Evolutionary conservation across 2,113 vertebrate genomes (phyloP).

Genomic region (Sisor rabdophorus): DNA sequence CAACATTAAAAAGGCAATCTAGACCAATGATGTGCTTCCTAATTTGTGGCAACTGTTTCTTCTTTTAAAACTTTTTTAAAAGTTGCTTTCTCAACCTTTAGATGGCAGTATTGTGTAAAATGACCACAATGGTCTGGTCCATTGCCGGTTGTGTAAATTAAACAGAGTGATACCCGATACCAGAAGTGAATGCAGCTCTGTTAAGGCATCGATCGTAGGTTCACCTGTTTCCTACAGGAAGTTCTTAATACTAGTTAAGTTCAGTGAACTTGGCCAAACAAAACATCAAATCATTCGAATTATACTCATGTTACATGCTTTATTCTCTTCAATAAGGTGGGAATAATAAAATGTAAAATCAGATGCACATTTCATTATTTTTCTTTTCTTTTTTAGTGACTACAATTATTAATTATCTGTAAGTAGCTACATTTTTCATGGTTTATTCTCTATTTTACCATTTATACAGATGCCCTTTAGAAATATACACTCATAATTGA

Average conservation of each 20-base stretch:
- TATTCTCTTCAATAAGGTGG: conserved; percentile 28
- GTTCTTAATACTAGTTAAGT: conserved; percentile 60
- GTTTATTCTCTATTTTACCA: background rate
- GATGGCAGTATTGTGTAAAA: conserved; percentile 60
- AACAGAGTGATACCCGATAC: conserved; percentile 52
- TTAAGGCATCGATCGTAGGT: conserved; percentile 46
- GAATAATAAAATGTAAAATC: conserved; percentile 26
- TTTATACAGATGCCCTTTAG: background rate
- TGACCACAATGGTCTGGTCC: conserved; percentile 27
- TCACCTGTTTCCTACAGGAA: conserved; percentile 57
- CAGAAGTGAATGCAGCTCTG: conserved; percentile 49
- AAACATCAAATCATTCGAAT: conserved; percentile 55
- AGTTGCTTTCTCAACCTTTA: conserved; percentile 48
- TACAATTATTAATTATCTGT: background rate
- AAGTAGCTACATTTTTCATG: background rate
- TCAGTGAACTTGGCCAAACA: conserved; percentile 63
- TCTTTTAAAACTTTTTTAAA: background rate
- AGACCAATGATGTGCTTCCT: no score
- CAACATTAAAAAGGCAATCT: no score
- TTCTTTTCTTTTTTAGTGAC: background rate
- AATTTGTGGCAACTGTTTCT: no score
- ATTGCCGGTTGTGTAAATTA: conserved; percentile 44
- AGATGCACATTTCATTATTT: background rate
- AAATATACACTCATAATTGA: conserved; percentile 15
- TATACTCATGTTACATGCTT: conserved; percentile 54